These are phyloP conservation scores for Diorhabda carinulata DNA, from an alignment of 1,140 invertebrate genomes.

Conservation along the genomic window DNA sequence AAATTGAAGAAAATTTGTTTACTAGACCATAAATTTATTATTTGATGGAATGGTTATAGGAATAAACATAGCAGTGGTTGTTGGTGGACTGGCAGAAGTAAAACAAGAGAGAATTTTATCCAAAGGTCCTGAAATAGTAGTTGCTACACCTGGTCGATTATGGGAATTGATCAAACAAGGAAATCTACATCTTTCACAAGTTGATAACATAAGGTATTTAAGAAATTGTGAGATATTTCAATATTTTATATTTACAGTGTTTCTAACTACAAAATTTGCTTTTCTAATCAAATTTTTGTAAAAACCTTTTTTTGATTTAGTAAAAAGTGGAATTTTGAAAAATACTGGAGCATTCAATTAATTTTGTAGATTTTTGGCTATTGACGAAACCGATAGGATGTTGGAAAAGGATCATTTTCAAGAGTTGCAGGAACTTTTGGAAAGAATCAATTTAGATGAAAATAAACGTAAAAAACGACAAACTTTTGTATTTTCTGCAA, in stretches of 20 bases:
- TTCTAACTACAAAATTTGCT: no score
- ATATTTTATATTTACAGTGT: no score
- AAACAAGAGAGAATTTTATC: constrained; percentile 87
- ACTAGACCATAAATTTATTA: no score
- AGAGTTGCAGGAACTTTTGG: constrained; percentile 80
- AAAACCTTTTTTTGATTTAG: no score
- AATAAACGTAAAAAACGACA: constrained; percentile 63
- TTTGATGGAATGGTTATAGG: constrained; percentile 36
- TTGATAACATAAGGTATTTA: constrained; percentile 63
- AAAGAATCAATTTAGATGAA: constrained; percentile 71
- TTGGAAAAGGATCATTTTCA: constrained; percentile 94
- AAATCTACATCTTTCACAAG: constrained; percentile 68
- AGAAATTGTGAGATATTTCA: no score
- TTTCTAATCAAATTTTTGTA: no score
- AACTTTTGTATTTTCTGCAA: constrained; percentile 97
- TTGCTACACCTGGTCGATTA: constrained; percentile 92
- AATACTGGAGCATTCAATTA: no score
- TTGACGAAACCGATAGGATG: constrained; percentile 99
- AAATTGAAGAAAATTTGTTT: no score
- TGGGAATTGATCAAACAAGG: constrained; percentile 88
- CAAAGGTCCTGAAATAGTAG: constrained; percentile 84
- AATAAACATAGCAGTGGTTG: constrained; percentile 68
- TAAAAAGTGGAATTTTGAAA: no score
- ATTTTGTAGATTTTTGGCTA: constrained; percentile 71
- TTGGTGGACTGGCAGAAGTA: constrained; percentile 85